Percentiles rank a stretch among this genome's conserved stretches.
These are phyloP conservation scores for Cerastis leucographa DNA, from an alignment of 2,888 invertebrate species.

Conservation along the genomic window DNA sequence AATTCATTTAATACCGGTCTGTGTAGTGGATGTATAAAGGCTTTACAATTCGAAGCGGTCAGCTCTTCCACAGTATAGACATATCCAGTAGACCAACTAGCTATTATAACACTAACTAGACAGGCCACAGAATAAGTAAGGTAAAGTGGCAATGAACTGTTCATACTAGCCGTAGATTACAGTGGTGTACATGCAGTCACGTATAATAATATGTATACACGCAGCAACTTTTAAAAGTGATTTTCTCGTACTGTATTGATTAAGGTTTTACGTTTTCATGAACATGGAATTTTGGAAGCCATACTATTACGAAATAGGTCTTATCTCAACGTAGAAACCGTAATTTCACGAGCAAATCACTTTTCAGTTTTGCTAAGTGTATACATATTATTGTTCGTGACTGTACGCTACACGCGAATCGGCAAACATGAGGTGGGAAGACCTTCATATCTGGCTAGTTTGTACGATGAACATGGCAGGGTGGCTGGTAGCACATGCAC, in stretches of 20 bases:
- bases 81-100: background rate
- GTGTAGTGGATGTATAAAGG: conserved; percentile 13
- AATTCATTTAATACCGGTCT: conserved; percentile 13
- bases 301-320: too few relatives aligned
- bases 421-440: background rate
- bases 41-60: conserved; percentile 14
- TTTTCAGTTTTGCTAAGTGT: too few relatives aligned
- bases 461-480: background rate
- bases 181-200: background rate
- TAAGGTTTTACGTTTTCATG: too few relatives aligned
- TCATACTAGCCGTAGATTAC: background rate
- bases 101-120: background rate
- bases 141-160: background rate
- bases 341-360: too few relatives aligned
- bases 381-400: too few relatives aligned
- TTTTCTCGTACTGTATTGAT: too few relatives aligned
- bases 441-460: background rate
- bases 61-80: background rate
- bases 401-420: too few relatives aligned
- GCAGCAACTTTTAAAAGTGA: too few relatives aligned
- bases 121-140: background rate
- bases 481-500: background rate
- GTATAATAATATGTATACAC: too few relatives aligned
- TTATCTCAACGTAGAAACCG: too few relatives aligned
- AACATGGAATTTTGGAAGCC: too few relatives aligned